Percentiles rank a stretch among this genome's conserved stretches.
Conservation (phyloP, 2,888 invertebrate genomes). For the Ophonus ardosiacus region DNA sequence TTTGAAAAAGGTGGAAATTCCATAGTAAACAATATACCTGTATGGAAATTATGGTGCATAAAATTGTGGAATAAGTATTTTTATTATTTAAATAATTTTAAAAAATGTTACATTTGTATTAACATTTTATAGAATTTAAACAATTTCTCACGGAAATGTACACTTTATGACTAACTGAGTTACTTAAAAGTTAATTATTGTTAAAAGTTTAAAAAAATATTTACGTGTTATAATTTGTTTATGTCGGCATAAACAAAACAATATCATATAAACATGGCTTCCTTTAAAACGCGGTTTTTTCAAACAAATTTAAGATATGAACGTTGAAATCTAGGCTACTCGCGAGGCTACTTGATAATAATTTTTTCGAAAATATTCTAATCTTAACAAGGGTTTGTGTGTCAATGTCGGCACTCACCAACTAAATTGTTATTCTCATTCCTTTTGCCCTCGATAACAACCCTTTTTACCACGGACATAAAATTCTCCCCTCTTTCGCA, state of each 20-base stretch:
- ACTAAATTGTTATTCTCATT: constrained; percentile 30
- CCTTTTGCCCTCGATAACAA: constrained; percentile 63
- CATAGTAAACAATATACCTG: too few species aligned
- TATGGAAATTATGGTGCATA: too few species aligned
- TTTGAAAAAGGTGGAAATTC: too few species aligned
- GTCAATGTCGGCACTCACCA: constrained; percentile 44
- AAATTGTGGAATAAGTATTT: too few species aligned
- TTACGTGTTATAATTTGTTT: too few species aligned
- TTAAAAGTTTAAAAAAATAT: too few species aligned
- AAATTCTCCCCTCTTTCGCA: constrained; percentile 67
- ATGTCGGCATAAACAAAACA: neutral
- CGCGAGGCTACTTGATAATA: neutral
- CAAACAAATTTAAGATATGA: neutral
- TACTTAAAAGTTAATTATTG: too few species aligned
- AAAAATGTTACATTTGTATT: too few species aligned
- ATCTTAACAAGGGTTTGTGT: constrained; percentile 9
- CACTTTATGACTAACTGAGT: too few species aligned
- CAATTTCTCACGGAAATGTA: too few species aligned
- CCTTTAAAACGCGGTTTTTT: neutral
- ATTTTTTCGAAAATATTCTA: neutral
- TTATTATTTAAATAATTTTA: too few species aligned
- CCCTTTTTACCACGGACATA: constrained; percentile 66
- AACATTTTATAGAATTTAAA: too few species aligned
- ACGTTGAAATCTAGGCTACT: constrained; percentile 7
- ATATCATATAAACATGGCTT: neutral